Evolutionary conservation across 1,140 invertebrate genomes (phyloP), one percentile per base, ranked within the genome.

Genomic region (Stegodyphus dumicola): DNA sequence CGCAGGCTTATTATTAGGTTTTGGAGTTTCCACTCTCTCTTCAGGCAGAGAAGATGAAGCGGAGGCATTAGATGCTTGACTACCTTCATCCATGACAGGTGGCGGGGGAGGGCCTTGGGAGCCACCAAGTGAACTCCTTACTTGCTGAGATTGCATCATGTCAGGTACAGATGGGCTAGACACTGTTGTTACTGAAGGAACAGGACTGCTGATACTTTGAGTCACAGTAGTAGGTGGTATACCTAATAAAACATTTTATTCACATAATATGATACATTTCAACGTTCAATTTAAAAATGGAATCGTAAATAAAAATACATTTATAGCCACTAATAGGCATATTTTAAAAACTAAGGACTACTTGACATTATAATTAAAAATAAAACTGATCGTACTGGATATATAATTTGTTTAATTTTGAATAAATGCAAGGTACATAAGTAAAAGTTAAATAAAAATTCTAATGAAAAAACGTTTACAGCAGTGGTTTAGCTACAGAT

Each of bases 191-290:
- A 73, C 77, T 7, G 77, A 60, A 56, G 77, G 77, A 54, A 80
- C 69, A 69, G 86, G 86, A 48, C 77, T 86, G 48, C 85, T 89
- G 66, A 90, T 90, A 78, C 89, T 90, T 87, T 90, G 90, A n/a
- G 90, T 90, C 18, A 90, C 89, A 64, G 88, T 88, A 33, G 90
- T 89, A 75, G 87, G 86, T 60, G 86, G 48, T 52, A 75, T 75
- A 51, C 81, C 80, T 79, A 53, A 53, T 17, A 75, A 77, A 75
- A 15, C 2, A 77, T 48, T 64, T 17, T 11, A n/a, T n/a, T n/a
- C n/a, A 71, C 10, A 33, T 18, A 71, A 71, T 71, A 49, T 71
- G 56, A 60, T 10, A 60, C 56, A 60, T 33, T 33, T 33, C 33
- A 33, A 33, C 1, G 33, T 33, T 33, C 33, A 33, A 33, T 33